Percentiles rank a stretch among this genome's conserved stretches.
These are phyloP conservation scores for Peromyscus nudipes DNA, from an alignment of 2,797 vertebrate genomes.

Conservation along the genomic window DNA sequence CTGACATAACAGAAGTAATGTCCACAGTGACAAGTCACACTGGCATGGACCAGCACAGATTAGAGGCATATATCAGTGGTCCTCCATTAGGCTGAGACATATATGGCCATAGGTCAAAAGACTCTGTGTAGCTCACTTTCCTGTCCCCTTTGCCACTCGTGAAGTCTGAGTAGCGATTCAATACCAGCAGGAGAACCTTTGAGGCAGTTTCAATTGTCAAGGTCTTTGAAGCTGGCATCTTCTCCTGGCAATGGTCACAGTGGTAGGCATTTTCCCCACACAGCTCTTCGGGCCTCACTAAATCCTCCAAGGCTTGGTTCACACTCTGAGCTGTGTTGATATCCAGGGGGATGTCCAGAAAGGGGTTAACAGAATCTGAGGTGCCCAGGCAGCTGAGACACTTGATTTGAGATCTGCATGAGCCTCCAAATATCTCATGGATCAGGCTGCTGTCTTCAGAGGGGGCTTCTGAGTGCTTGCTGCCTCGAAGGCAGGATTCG, in stretches of 20 bases:
- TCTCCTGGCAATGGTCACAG: constrained; percentile 90
- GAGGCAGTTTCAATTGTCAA: not conserved
- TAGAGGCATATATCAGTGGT: fast-evolving
- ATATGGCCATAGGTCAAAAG: not conserved
- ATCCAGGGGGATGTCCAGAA: constrained; percentile 93
- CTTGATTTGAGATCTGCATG: constrained; percentile 89
- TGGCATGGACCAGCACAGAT: not conserved
- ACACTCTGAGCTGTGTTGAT: constrained; percentile 93
- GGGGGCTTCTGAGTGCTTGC: fast-evolving
- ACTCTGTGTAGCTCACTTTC: not conserved
- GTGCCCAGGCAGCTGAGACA: constrained; percentile 95
- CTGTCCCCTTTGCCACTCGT: not conserved
- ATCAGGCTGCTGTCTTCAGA: not conserved
- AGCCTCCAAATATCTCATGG: not conserved
- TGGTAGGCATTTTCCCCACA: constrained; percentile 95
- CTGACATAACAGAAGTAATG: not conserved
- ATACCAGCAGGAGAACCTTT: not conserved
- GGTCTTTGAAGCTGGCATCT: not conserved
- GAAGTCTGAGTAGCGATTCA: not conserved
- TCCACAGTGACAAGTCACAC: not conserved
- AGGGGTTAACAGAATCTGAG: constrained; percentile 94
- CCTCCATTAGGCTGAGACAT: not conserved
- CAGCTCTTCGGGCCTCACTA: constrained; percentile 94
- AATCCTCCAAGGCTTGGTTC: constrained; percentile 93
- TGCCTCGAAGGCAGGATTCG: fast-evolving